phyloP scores from a whole-genome alignment of 2,888 invertebrate genomes.

The Azorinus chamasolen region DNA sequence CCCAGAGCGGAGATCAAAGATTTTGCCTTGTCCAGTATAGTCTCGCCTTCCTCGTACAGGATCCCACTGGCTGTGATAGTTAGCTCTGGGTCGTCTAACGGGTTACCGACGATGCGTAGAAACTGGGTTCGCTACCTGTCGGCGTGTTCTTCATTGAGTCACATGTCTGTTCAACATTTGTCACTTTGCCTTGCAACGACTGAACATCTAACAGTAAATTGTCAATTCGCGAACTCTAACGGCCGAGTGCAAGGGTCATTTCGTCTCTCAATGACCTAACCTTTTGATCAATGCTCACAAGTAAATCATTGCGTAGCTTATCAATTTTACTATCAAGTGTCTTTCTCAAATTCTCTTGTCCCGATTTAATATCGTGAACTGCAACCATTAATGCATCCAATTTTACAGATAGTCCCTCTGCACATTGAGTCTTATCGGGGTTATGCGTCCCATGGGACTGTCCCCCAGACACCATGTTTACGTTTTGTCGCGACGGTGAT shows the following conservation, averaged over 20 bases:
- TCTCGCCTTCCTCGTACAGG: background rate
- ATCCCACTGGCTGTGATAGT: conserved; percentile 3
- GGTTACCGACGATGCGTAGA: background rate
- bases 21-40: background rate
- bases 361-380: background rate
- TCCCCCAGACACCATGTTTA: background rate
- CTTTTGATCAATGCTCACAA: background rate
- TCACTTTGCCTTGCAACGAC: background rate
- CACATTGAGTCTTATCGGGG: too few species aligned
- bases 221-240: background rate
- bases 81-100: conserved; percentile 3
- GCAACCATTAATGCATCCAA: background rate
- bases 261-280: background rate
- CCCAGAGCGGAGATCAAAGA: background rate
- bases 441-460: background rate
- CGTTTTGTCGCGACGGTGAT: background rate
- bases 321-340: conserved; percentile 9
- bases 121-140: background rate
- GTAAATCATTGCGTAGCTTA: background rate
- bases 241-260: background rate
- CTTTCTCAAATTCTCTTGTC: background rate
- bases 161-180: background rate
- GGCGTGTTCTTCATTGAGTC: too few species aligned
- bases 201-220: conserved; percentile 3
- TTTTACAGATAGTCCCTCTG: background rate